Evolutionary conservation across 2,797 vertebrate genomes (phyloP), one percentile per base, ranked within the genome.

Genomic region (Pitangus sulphuratus): DNA sequence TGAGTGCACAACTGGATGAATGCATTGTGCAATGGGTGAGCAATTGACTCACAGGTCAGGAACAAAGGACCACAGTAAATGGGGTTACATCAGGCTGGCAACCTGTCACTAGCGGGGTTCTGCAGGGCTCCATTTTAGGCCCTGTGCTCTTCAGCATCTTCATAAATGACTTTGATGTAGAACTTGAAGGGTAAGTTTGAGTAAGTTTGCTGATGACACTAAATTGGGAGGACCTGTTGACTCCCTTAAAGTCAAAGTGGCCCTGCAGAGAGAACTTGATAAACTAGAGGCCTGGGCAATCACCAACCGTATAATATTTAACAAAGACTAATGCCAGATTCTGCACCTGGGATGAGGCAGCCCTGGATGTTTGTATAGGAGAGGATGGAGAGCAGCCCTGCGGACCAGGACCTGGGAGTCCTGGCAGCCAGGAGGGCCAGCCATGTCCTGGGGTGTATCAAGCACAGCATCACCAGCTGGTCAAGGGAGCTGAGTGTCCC

Each of bases 401-500:
- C 17, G 51, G 22, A 45, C 20, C 11, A 12, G n/a, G 6, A 30
- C 7, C 3, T 17, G n/a, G 11, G 3, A 1, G 1, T 30, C 24
- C 24, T 51, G 44, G 7, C 35, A 66, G 39, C 60, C 60, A 47
- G 39, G 60, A 74, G 33, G 20, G 30, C 3, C 68, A 58, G 2
- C 5, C 2, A 9, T 30, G 22, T 65, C 60, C 69, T 58, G 28
- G 13, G 30, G 3, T 1, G 2, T 39, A 66, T 21, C 68, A 60
- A 47, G 45, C 13, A 11, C 58, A 80, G n/a, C 50, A 57, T 24
- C 1, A 0, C 19, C 45, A 80, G 54, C 54, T 0, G 0, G 45
- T 30, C 11, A 39, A 51, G n/a, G 19, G 28, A 14, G 8, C 30
- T 25, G 30, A 81, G 21, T 60, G 45, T 51, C 37, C 35, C 2